Evolutionary conservation across 2,797 vertebrate genomes (phyloP), one percentile per base, ranked within the genome.

Genomic region (Acipenser transmontanus): DNA sequence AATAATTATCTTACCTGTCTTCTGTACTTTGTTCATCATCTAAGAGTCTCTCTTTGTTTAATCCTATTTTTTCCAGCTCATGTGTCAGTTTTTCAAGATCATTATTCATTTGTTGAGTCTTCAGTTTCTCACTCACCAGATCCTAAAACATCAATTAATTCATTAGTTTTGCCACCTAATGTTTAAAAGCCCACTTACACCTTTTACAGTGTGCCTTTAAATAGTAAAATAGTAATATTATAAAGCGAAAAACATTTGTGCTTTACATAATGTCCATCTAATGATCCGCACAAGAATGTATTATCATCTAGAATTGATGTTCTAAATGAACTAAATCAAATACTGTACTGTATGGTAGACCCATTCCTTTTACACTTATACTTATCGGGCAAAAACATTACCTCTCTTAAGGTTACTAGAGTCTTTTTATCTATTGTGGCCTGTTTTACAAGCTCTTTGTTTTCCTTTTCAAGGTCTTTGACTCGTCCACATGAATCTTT

Each of bases 31-130:
- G 89, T 47, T 85, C 84, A 62, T 93, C 91, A 5, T 84, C 78
- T 66, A 88, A 78, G 61, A 91, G 87, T 10, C 80, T 76, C 61
- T 99, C 97, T 79, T 98, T 99, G 85, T 96, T 95, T 67, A 99
- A 85, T 2, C 97, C 97, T 47, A 99, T 99, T 77, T 98, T 98
- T 85, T 99, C 96, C 81, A 99, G 83, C 76, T 99, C 96, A 0
- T 99, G 93, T 49, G 94, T 95, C 77, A 99, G 87, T 76, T 98
- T 99, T 77, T 99, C 96, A 6, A 99, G 88, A 69, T 99, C 96
- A 54, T 99, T 99, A 82, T 94, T 97, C 82, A 93, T 97, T 87
- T 99, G 97, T 71, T 98, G 97, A 34, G 91, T 94, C 79, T 91
- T 93, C 74, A 98, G 70, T 73, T 99, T 99, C 83, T 99, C 97